phyloP scores from a whole-genome alignment of 1,140 invertebrate species.

The Drosophila punjabiensis region DNA sequence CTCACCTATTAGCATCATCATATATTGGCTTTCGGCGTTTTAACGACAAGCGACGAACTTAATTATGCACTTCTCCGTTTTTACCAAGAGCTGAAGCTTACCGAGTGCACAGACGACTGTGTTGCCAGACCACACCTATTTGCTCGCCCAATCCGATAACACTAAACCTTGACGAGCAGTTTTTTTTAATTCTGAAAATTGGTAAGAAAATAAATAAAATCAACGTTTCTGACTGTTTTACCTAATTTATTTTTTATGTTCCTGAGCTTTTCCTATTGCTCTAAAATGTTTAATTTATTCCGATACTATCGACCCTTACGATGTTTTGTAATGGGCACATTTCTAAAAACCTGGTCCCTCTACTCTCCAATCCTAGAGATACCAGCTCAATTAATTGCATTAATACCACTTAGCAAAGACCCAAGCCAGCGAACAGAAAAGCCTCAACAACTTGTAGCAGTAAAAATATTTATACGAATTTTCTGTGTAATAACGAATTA shows the following conservation, averaged over 20 bases:
- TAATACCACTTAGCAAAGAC: conserved; percentile 19
- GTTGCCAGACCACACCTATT: background rate
- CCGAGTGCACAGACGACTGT: background rate
- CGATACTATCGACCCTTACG: background rate
- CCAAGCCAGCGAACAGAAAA: conserved; percentile 20
- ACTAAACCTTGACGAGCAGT: background rate
- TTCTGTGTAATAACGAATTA: conserved; percentile 59
- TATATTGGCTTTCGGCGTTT: background rate
- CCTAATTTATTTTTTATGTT: background rate
- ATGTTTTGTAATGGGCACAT: background rate
- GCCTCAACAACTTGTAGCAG: conserved; percentile 72
- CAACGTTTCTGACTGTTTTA: background rate
- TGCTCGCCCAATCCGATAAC: background rate
- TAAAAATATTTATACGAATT: conserved; percentile 77
- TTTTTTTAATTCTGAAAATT: background rate
- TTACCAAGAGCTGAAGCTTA: background rate
- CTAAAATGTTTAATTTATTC: background rate
- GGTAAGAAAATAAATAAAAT: background rate
- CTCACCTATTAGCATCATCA: background rate
- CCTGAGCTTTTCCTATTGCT: background rate
- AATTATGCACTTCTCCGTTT: background rate
- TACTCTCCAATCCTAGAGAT: background rate
- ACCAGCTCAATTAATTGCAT: background rate
- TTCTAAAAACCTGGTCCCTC: background rate
- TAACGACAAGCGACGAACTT: background rate